phyloP scores from a whole-genome alignment of 2,113 vertebrate genomes.

The Phalacrocorax carbo region DNA sequence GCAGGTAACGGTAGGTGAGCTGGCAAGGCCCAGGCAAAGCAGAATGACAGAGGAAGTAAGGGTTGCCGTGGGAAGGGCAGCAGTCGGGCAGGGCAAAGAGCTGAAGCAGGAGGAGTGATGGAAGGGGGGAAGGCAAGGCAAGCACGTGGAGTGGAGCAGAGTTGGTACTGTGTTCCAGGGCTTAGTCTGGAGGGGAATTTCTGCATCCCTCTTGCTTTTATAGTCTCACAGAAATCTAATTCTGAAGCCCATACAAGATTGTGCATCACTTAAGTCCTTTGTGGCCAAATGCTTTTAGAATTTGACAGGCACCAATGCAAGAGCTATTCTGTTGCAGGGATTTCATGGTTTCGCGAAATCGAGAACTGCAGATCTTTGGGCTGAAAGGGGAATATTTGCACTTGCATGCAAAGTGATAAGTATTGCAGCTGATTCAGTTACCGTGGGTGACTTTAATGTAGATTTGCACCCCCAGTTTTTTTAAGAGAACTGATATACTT shows the following conservation, averaged over 20 bases:
- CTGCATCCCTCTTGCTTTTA: not conserved
- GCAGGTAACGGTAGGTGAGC: fast-evolving
- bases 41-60: not conserved
- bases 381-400: not conserved
- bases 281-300: not conserved
- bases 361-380: not conserved
- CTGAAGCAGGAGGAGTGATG: not conserved
- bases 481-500: not conserved
- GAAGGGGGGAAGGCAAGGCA: not conserved
- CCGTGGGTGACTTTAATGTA: fast-evolving
- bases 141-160: not conserved
- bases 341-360: not conserved
- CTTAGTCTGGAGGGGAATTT: not conserved
- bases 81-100: not conserved
- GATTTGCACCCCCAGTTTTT: fast-evolving
- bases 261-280: not conserved
- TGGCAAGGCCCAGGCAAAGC: not conserved
- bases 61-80: not conserved
- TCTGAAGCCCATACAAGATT: not conserved
- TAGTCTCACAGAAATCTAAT: not conserved
- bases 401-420: not conserved
- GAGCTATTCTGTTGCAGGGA: not conserved
- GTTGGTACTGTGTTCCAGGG: not conserved
- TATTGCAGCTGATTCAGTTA: not conserved
- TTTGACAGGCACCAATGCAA: not conserved